Evolutionary conservation across 2,888 invertebrate species (phyloP).

Genomic region (Ophioninae sp.): DNA sequence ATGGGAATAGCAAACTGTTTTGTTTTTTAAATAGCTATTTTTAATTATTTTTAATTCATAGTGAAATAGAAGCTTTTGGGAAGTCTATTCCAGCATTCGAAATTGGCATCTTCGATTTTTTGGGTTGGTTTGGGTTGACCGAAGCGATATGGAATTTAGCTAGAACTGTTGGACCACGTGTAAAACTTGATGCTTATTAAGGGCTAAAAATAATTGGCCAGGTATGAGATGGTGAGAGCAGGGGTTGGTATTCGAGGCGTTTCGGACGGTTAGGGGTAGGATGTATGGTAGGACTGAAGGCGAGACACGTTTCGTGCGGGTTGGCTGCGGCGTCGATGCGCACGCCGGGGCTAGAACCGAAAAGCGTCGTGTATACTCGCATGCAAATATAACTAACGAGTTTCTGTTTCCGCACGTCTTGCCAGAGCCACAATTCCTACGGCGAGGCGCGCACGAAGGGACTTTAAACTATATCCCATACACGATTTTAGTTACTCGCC

Average conservation of each 20-base stretch:
- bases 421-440: conserved; percentile 55
- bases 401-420: conserved; percentile 62
- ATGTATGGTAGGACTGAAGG: conserved; percentile 7
- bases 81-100: too few species aligned
- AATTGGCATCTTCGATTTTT: too few species aligned
- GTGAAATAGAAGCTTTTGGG: too few species aligned
- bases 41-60: too few species aligned
- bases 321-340: conserved; percentile 30
- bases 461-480: conserved; percentile 57
- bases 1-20: too few species aligned
- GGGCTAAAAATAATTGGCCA: background rate
- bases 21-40: too few species aligned
- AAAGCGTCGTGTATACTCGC: conserved; percentile 50
- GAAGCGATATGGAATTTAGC: too few species aligned
- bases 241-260: background rate
- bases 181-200: too few species aligned
- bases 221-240: background rate
- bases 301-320: conserved; percentile 41
- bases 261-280: background rate
- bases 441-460: conserved; percentile 54
- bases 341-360: conserved; percentile 15
- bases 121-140: too few species aligned
- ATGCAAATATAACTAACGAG: conserved; percentile 62
- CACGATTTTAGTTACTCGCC: conserved; percentile 58
- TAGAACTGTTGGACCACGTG: too few species aligned